A percentile compares a stretch with the other conserved stretches of the same genome.
Conservation (phyloP, 2,888 invertebrate species). For the Pristionchus maxplancki region DNA sequence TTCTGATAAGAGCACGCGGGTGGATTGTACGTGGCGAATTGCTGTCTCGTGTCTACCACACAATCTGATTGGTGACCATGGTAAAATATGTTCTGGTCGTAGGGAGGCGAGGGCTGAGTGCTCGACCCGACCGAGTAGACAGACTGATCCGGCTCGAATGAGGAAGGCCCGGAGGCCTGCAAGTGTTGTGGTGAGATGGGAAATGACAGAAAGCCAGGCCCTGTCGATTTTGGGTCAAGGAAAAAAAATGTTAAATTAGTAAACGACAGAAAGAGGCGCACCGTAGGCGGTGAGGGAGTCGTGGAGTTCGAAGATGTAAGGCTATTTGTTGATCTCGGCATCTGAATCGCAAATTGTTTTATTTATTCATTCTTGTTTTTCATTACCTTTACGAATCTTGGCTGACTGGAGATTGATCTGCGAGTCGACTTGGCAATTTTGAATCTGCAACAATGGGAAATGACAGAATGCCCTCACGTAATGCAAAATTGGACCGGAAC, state of each 20-base stretch:
- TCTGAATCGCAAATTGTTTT: background rate
- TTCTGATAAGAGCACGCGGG: background rate
- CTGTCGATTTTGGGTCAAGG: background rate
- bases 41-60: background rate
- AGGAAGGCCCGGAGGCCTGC: background rate
- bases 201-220: background rate
- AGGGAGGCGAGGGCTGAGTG: slow-evolving; percentile 9
- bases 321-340: background rate
- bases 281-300: slow-evolving; percentile 16
- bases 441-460: background rate
- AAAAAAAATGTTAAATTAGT: background rate
- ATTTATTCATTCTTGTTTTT: background rate
- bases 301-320: background rate
- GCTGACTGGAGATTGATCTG: background rate
- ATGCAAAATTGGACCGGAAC: background rate
- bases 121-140: too few species aligned
- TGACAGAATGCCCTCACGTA: background rate
- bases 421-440: background rate
- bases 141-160: background rate
- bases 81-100: background rate
- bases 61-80: background rate
- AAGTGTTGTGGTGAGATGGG: background rate
- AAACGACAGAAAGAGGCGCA: background rate
- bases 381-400: background rate
- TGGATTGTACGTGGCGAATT: background rate